Base-by-base conservation (phyloP, 2,888 invertebrate species). In the Miltochrista miniata region DNA sequence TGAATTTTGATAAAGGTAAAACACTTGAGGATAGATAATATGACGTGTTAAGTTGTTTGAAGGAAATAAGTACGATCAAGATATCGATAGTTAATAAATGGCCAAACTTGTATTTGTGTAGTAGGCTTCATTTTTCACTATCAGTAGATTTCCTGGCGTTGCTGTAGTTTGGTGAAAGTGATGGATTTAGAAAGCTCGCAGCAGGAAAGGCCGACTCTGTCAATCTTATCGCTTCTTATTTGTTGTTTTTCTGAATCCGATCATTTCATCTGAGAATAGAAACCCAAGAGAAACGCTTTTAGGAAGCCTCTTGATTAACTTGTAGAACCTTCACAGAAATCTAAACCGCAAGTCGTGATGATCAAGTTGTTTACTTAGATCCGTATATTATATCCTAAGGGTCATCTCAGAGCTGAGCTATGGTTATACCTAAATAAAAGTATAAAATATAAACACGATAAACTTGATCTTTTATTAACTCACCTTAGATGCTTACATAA, bases 1-100 rank as follows among this genome's bases (percentile, higher is more conserved):
- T 90, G 85, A 86, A 85, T 85, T 83, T 82, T 84, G 85, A 87
- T 87, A 84, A 80, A 82, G 81, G 75, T 76, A 70, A 73, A 69
- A 72, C 72, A 68, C 68, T 70, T 66, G 67, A 67, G 72, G 65
- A 68, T 74, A 75, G 67, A 71, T 62, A 63, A 70, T 70, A 51
- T 59, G 52, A 49, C 51, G 54, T 64, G 64, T 66, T 60, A 63
- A 71, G 57, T 56, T 56, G 54, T 64, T 56, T 48, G 54, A 51
- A 42, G 57, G 55, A 67, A 64, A 61, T 31, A 24, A 24, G 18
- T 50, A 43, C 47, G 51, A 68, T 61, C 43, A 45, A 64, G 58
- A 52, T 66, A 68, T 56, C 45, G 49, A 49, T 61, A 61, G 37
- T 24, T 45, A 36, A 49, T 15, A 18, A 14, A 12, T 34, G 33